These are phyloP conservation scores for Ephydatia muelleri DNA, from an alignment of 37 sponge, comb jelly and placozoan genomes.

Conservation along the genomic window DNA sequence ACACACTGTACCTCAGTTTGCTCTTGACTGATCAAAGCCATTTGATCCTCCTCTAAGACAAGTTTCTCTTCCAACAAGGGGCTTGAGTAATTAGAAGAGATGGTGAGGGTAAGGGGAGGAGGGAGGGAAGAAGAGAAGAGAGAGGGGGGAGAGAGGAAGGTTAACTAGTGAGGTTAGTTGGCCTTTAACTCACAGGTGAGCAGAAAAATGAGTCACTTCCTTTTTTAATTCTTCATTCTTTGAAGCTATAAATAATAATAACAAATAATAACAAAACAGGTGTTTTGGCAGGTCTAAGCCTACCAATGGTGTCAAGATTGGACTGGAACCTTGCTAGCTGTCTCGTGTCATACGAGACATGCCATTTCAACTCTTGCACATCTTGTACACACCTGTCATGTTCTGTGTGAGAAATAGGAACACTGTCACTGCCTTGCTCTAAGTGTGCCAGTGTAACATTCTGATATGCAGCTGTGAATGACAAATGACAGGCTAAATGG, in stretches of 20 bases:
- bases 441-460: no score
- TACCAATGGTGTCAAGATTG: constrained; percentile 20
- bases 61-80: constrained; percentile 48
- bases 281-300: background rate
- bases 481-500: background rate
- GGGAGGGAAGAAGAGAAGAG: no score
- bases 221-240: constrained; percentile 49
- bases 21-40: constrained; percentile 20
- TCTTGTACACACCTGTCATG: constrained; percentile 64
- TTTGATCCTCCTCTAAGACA: constrained; percentile 30
- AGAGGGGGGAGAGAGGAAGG: background rate
- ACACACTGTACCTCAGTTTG: constrained; percentile 13
- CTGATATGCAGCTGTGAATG: constrained; percentile 14
- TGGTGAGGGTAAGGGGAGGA: background rate
- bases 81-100: background rate
- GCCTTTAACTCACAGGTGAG: background rate
- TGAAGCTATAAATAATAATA: constrained; percentile 3
- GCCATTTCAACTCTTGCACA: constrained; percentile 65
- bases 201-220: constrained; percentile 11
- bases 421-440: background rate
- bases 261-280: background rate
- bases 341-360: constrained; percentile 17
- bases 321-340: constrained; percentile 25
- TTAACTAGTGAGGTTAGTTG: background rate
- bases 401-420: constrained; percentile 12